Conservation (phyloP, 2,797 vertebrate species). For the Paedocypris micromegethes region DNA sequence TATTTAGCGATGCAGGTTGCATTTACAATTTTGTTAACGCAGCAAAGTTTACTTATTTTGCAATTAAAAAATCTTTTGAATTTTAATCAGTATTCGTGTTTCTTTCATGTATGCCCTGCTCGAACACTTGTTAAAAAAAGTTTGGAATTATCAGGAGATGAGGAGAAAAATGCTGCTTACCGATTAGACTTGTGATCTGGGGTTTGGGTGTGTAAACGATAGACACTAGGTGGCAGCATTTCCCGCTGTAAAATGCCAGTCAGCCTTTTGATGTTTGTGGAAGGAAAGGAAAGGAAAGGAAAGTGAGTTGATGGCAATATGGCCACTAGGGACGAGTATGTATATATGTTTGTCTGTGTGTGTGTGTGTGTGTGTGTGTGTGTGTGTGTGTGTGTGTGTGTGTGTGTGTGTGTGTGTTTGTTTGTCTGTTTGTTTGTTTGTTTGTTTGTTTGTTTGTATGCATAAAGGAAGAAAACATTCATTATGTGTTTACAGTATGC, state of each 20-base stretch:
- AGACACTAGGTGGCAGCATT: slow-evolving; percentile 68
- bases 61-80: slow-evolving; percentile 56
- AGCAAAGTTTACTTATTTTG: slow-evolving; percentile 62
- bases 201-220: slow-evolving; percentile 8
- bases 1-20: slow-evolving; percentile 57
- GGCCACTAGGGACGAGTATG: no score
- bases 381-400: background rate
- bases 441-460: no score
- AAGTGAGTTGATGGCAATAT: no score
- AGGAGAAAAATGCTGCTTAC: slow-evolving; percentile 13
- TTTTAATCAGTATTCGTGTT: slow-evolving; percentile 45
- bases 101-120: slow-evolving; percentile 40
- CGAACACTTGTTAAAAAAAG: slow-evolving; percentile 47
- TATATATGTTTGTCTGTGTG: no score
- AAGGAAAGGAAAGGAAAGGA: no score
- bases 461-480: no score
- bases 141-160: slow-evolving; percentile 29
- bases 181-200: background rate
- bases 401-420: background rate
- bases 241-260: slow-evolving; percentile 16
- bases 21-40: slow-evolving; percentile 65
- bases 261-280: no score
- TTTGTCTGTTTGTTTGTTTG: no score
- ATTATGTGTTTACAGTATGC: no score
- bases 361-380: background rate